These are phyloP conservation scores for Aramus guarauna DNA, from an alignment of 2,113 vertebrate genomes.

Conservation along the genomic window DNA sequence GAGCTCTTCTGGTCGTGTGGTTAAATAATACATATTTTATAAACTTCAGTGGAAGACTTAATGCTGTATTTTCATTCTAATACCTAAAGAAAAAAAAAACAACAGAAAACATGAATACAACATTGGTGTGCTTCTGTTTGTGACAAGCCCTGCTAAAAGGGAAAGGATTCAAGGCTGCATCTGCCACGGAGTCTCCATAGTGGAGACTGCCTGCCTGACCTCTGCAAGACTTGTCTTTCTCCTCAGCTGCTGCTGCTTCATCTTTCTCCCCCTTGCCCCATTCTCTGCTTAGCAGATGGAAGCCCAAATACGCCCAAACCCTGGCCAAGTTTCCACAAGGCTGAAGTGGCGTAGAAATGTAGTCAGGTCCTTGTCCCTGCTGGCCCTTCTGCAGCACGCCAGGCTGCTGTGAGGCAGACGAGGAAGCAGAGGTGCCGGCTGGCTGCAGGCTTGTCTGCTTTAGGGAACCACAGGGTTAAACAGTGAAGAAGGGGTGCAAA, in stretches of 20 bases:
- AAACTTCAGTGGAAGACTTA: slow-evolving; percentile 11
- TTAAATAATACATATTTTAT: slow-evolving; percentile 50
- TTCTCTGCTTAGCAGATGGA: neutral
- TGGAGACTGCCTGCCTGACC: neutral
- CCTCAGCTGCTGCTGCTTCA: neutral
- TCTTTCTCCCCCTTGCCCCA: neutral
- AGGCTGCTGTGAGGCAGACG: neutral
- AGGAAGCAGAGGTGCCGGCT: neutral
- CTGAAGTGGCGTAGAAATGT: neutral
- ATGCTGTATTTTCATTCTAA: neutral
- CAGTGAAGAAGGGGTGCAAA: neutral
- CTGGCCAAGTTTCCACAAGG: neutral
- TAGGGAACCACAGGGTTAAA: neutral
- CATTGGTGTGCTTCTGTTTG: neutral
- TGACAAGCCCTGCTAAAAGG: neutral
- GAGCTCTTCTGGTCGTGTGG: slow-evolving; percentile 15
- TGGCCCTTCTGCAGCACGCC: neutral
- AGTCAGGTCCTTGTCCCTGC: neutral
- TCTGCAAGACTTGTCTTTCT: neutral
- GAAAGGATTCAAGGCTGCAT: neutral
- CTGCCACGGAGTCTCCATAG: neutral
- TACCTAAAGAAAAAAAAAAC: neutral
- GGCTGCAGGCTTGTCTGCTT: neutral
- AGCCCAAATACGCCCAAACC: neutral
- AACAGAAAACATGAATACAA: neutral